Evolutionary conservation across 2,888 invertebrate species (phyloP).

Genomic region (Aspidiotus rigidus): DNA sequence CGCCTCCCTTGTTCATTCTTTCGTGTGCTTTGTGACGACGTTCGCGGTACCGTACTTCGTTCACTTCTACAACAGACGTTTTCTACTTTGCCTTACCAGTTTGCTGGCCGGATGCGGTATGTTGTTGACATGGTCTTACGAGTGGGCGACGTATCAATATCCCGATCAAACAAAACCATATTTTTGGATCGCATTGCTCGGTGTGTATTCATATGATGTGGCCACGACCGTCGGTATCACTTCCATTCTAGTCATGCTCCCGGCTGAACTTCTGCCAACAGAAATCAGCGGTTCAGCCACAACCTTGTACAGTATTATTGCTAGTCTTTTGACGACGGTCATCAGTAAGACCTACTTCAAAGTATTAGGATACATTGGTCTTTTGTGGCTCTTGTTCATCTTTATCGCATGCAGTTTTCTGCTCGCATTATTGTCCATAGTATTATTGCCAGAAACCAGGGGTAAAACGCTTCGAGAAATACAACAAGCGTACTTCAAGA

Average conservation of each 20-base stretch:
- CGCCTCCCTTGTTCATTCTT: slow-evolving; percentile 10
- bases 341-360: slow-evolving; percentile 19
- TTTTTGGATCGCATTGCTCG: not conserved
- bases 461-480: slow-evolving; percentile 20
- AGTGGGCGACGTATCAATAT: not conserved
- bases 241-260: slow-evolving; percentile 21
- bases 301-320: slow-evolving; percentile 3
- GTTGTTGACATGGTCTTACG: not conserved
- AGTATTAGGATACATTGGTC: not conserved
- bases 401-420: slow-evolving; percentile 8
- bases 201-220: slow-evolving; percentile 19
- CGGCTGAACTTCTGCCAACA: slow-evolving; percentile 20
- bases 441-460: slow-evolving; percentile 18
- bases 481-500: slow-evolving; percentile 15
- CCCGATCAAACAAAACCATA: not conserved
- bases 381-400: slow-evolving; percentile 6
- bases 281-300: slow-evolving; percentile 12
- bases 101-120: slow-evolving; percentile 8
- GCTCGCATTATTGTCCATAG: slow-evolving; percentile 11
- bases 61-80: slow-evolving; percentile 12
- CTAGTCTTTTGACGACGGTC: slow-evolving; percentile 3
- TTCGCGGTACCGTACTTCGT: slow-evolving; percentile 14
- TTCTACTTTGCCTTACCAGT: slow-evolving; percentile 12
- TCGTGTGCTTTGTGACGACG: slow-evolving; percentile 23
- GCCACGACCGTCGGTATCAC: slow-evolving; percentile 20